phyloP scores from a whole-genome alignment of 1,140 invertebrate genomes.

The Orchestia grillus region DNA sequence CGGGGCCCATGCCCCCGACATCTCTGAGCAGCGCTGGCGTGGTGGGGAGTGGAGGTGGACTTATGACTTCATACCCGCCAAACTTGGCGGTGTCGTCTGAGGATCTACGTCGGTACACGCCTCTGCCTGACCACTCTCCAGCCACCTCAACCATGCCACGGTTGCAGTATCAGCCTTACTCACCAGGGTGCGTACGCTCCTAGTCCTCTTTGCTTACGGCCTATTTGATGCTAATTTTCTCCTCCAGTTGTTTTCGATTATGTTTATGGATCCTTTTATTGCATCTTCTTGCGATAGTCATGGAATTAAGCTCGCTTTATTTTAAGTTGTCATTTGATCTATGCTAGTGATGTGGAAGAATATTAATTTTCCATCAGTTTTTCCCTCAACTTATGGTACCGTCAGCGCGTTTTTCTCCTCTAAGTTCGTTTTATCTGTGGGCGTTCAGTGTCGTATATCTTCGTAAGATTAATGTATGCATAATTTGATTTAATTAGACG shows the following conservation, averaged over 20 bases:
- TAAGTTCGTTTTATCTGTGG: neutral
- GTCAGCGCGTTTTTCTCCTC: neutral
- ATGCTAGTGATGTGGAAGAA: neutral
- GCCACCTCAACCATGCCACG: slow-evolving; percentile 58
- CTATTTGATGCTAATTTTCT: neutral
- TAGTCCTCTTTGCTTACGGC: neutral
- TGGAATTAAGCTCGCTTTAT: neutral
- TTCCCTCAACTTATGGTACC: neutral
- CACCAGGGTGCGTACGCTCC: slow-evolving; percentile 62
- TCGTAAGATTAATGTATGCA: neutral
- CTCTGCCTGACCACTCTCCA: slow-evolving; percentile 66
- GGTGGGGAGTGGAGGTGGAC: slow-evolving; percentile 59
- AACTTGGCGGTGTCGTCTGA: slow-evolving; percentile 65
- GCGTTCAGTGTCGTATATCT: neutral
- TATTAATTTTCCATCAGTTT: neutral
- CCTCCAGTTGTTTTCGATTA: neutral
- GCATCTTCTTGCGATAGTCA: neutral
- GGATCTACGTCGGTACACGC: slow-evolving; percentile 68
- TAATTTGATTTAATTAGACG: neutral
- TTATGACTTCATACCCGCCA: slow-evolving; percentile 58
- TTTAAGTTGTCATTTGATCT: neutral
- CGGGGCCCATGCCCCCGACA: slow-evolving; percentile 52
- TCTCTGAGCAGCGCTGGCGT: slow-evolving; percentile 52
- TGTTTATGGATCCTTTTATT: neutral
- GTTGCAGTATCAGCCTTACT: slow-evolving; percentile 63